phyloP scores from a whole-genome alignment of 2,113 vertebrate species.

The Piaya cayana region DNA sequence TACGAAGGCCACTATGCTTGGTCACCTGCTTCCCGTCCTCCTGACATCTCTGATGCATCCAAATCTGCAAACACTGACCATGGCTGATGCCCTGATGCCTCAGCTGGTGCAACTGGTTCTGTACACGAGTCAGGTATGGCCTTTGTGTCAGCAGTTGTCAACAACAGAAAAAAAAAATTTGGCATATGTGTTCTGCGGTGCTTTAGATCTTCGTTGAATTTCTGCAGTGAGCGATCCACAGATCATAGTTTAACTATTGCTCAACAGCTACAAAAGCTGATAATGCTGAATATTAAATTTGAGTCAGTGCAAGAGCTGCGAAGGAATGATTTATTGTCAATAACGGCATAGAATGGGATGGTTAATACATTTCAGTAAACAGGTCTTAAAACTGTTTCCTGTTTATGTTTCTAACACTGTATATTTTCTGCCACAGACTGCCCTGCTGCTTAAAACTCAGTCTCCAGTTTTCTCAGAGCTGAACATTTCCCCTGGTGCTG shows the following conservation, averaged over 20 bases:
- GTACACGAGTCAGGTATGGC: constrained; percentile 93
- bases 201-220: not conserved
- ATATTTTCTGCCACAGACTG: constrained; percentile 84
- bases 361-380: not conserved
- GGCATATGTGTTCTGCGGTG: not conserved
- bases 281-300: not conserved
- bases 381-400: not conserved
- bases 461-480: constrained; percentile 88
- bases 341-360: not conserved
- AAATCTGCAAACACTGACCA: constrained; percentile 91
- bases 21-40: constrained; percentile 92
- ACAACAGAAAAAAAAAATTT: not conserved
- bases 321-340: not conserved
- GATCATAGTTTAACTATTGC: not conserved
- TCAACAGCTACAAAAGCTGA: not conserved
- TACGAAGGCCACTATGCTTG: constrained; percentile 97
- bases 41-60: constrained; percentile 97
- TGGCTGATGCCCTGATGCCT: constrained; percentile 96
- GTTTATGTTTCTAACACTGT: not conserved
- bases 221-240: not conserved
- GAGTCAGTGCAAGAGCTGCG: not conserved
- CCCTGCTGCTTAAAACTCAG: constrained; percentile 94
- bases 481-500: constrained; percentile 71
- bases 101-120: constrained; percentile 96
- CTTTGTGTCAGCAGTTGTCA: not conserved